Conservation (phyloP, 1,140 invertebrate species). For the Achatina immaculata region DNA sequence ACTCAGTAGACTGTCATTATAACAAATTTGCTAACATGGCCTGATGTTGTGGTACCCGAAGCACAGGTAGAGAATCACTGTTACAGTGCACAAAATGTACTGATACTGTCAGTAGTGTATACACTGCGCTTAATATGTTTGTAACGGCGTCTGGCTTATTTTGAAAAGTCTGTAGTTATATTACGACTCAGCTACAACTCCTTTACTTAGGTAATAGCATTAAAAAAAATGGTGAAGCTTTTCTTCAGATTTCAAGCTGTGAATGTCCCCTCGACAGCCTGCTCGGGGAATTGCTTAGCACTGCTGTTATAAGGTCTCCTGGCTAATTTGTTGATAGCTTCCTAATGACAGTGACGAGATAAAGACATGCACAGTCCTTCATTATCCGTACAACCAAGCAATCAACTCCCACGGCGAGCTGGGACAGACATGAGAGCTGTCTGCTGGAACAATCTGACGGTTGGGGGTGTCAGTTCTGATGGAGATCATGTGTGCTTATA, state of each 20-base stretch:
- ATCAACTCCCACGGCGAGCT: conserved; percentile 20
- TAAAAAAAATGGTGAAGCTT: too few species aligned
- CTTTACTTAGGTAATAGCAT: too few species aligned
- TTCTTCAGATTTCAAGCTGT: background rate
- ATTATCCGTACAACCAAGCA: background rate
- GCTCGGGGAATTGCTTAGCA: conserved; percentile 27
- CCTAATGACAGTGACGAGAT: conserved; percentile 19
- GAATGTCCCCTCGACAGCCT: background rate
- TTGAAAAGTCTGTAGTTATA: too few species aligned
- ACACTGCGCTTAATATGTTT: too few species aligned
- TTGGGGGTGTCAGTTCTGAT: conserved; percentile 8
- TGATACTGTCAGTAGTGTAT: too few species aligned
- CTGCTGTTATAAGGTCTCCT: background rate
- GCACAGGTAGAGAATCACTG: too few species aligned
- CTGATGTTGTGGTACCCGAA: too few species aligned
- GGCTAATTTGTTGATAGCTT: conserved; percentile 30
- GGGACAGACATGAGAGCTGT: background rate
- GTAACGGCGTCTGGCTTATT: too few species aligned
- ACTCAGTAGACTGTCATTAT: too few species aligned
- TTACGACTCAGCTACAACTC: too few species aligned
- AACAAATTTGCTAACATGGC: too few species aligned
- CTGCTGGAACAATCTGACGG: background rate
- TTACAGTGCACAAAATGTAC: too few species aligned
- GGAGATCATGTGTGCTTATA: conserved; percentile 28
- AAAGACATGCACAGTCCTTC: background rate